A percentile compares a stretch with the other conserved stretches of the same genome.
phyloP scores from a whole-genome alignment of 2,113 vertebrate genomes.

The Triplophysa dalaica region DNA sequence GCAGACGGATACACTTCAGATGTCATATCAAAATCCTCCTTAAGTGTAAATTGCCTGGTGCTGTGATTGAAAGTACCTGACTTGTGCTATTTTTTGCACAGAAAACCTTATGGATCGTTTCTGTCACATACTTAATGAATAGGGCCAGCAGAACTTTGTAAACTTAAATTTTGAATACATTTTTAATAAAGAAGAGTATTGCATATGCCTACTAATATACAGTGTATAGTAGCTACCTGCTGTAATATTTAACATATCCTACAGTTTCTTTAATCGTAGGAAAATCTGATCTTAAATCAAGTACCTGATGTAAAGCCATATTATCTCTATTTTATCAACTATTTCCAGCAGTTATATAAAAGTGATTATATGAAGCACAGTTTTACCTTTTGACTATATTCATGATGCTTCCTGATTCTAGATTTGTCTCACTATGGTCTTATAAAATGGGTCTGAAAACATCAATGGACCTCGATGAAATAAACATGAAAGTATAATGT shows the following conservation, averaged over 20 bases:
- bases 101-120: constrained; percentile 13
- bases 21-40: constrained; percentile 4
- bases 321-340: background rate
- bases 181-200: background rate
- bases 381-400: background rate
- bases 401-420: background rate
- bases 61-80: constrained; percentile 15
- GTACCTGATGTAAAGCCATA: no score
- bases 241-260: no score
- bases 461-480: background rate
- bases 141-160: background rate
- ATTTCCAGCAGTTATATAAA: background rate
- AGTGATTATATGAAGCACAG: background rate
- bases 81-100: background rate
- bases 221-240: no score
- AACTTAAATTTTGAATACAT: background rate
- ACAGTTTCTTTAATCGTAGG: background rate
- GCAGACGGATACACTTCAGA: constrained; percentile 4
- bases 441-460: background rate
- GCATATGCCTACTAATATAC: background rate
- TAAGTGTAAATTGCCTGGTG: constrained; percentile 1
- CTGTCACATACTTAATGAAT: background rate
- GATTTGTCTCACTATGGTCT: background rate
- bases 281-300: background rate
- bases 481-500: background rate